These are phyloP conservation scores for Smittia sp. DNA, from an alignment of 2,888 invertebrate genomes.

Conservation along the genomic window DNA sequence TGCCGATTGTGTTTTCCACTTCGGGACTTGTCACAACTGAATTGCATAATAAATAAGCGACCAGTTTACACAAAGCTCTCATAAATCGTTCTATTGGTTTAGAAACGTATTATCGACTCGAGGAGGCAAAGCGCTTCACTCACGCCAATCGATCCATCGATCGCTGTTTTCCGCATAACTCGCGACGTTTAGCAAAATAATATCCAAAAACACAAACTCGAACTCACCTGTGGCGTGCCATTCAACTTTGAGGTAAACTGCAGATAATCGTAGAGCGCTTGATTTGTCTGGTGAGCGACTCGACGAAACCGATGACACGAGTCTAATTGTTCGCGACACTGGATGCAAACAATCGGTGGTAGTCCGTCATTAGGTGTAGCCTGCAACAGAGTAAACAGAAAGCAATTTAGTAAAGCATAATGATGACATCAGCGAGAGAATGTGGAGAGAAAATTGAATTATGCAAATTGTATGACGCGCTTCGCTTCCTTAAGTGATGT, in stretches of 20 bases:
- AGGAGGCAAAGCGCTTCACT: neutral
- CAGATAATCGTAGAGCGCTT: slow-evolving; percentile 71
- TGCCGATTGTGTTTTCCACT: neutral
- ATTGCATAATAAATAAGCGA: slow-evolving; percentile 33
- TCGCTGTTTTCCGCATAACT: no score
- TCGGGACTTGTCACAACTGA: slow-evolving; percentile 27
- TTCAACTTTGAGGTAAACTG: slow-evolving; percentile 67
- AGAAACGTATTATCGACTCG: neutral
- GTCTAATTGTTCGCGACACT: slow-evolving; percentile 73
- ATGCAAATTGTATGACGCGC: slow-evolving; percentile 33
- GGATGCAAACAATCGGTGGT: slow-evolving; percentile 73
- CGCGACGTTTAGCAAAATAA: no score
- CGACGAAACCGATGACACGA: slow-evolving; percentile 74
- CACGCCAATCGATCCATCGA: neutral
- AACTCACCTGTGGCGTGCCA: slow-evolving; percentile 64
- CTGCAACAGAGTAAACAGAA: slow-evolving; percentile 55
- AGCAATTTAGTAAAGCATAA: neutral
- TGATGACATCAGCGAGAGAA: slow-evolving; percentile 10
- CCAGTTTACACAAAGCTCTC: neutral
- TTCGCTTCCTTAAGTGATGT: neutral
- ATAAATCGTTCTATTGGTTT: neutral
- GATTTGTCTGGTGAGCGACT: slow-evolving; percentile 71
- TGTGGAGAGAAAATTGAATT: slow-evolving; percentile 25
- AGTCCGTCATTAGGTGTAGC: slow-evolving; percentile 72
- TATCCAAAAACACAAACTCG: neutral